phyloP scores from a whole-genome alignment of 2,888 invertebrate species.

The Aporophyla nigra region DNA sequence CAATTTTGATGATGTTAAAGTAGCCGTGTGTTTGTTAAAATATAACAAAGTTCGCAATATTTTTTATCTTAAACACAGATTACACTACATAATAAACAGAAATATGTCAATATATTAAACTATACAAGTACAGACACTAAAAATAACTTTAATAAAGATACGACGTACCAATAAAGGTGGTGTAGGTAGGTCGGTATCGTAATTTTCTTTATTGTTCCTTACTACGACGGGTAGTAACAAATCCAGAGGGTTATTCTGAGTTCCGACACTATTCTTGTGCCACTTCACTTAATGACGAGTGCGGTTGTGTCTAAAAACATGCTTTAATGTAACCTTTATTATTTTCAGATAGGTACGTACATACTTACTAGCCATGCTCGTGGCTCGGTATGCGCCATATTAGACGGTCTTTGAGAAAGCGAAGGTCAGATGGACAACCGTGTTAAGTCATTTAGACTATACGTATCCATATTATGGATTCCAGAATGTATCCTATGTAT shows the following conservation, averaged over 20 bases:
- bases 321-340: neutral
- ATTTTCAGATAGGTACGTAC: neutral
- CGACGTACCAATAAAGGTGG: conserved; percentile 73
- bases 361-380: neutral
- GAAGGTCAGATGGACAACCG: no score
- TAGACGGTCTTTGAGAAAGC: neutral
- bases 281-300: conserved; percentile 23
- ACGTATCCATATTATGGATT: neutral
- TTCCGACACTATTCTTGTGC: conserved; percentile 43
- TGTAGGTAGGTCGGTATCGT: conserved; percentile 78
- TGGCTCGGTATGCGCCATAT: neutral
- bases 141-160: conserved; percentile 73
- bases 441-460: no score
- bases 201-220: conserved; percentile 85
- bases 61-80: neutral
- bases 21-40: neutral
- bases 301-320: neutral
- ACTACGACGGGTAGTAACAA: conserved; percentile 80
- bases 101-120: conserved; percentile 20
- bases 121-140: conserved; percentile 32
- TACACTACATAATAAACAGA: neutral
- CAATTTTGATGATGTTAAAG: neutral
- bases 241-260: conserved; percentile 76
- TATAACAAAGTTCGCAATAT: neutral
- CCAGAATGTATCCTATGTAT: neutral